Percentiles rank a stretch among this genome's conserved stretches.
Evolutionary conservation across 2,888 invertebrate species (phyloP).

Genomic region (Oscheius onirici): DNA sequence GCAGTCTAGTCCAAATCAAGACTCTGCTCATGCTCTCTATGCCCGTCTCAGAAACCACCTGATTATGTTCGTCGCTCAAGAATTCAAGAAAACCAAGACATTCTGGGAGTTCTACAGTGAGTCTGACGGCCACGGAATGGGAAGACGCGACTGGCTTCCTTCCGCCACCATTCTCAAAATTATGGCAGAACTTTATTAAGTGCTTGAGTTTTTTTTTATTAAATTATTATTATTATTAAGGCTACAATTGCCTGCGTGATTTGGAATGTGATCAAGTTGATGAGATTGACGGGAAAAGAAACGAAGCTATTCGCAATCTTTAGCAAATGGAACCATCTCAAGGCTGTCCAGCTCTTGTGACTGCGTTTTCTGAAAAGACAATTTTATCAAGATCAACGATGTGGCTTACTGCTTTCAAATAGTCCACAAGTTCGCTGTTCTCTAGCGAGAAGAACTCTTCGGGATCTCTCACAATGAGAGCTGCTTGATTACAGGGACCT

Average conservation of each 20-base stretch:
- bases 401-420: constrained; percentile 45
- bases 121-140: constrained; percentile 19
- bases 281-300: background rate
- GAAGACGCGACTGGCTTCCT: constrained; percentile 14
- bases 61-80: constrained; percentile 39
- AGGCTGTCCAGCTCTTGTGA: constrained; percentile 43
- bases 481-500: constrained; percentile 52
- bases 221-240: constrained; percentile 7
- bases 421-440: constrained; percentile 47
- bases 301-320: constrained; percentile 25
- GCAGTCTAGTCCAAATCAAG: constrained; percentile 36
- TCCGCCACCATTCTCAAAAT: constrained; percentile 8
- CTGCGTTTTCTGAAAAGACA: constrained; percentile 47
- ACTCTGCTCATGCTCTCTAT: constrained; percentile 35
- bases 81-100: constrained; percentile 27
- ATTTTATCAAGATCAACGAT: background rate
- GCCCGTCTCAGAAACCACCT: constrained; percentile 41
- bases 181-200: constrained; percentile 19
- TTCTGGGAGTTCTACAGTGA: constrained; percentile 30
- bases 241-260: background rate
- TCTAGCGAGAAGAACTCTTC: constrained; percentile 52
- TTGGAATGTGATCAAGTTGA: constrained; percentile 20
- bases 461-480: constrained; percentile 51
- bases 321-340: constrained; percentile 45
- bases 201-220: background rate